Base-by-base conservation (phyloP, 2,888 invertebrate genomes). In the Ophion obscuratus region DNA sequence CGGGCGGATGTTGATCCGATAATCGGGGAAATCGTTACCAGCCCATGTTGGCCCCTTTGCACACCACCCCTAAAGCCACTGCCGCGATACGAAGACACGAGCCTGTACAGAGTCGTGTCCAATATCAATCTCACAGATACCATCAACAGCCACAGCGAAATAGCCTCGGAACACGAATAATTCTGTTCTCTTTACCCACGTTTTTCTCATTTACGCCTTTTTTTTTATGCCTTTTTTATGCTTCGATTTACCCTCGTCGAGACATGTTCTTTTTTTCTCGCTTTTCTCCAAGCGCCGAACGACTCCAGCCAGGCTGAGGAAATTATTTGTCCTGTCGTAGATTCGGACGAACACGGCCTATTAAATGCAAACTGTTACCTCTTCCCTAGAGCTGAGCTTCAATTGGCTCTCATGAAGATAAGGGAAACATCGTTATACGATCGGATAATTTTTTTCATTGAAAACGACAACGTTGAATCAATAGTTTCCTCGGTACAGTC, bases 61-160 rank as follows among this genome's bases (percentile, higher is more conserved):
- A 75, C 78, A 20, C 87, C 89, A 6, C 87, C 87, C 0, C 31
- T 88, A 3, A 83, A 88, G 31, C 10, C 82, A 2, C 84, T 88
- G 4, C 89, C 89, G 17, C 85, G 88, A 61, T 92, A 90, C 62
- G 91, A 92, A 68, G 89, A 91, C 31, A 92, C 91, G 6, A 86
- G 88, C 27, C 84, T 92, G 0, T 91, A 85, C 67, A 88, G 81
- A 83, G 86, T 91, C 17, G 86, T 91, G 14, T 90, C 90, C 1
- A 87, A 84, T 61, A 89, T 91, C 17, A 90, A 86, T 87, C 86
- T 92, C 0, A 87, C 88, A 6, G 88, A 89, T 44, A 76, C 83
- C 0, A 70, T 81, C 7, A 71, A 44, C n/a, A 87, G 75, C 44
- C 59, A 75, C 64, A 59, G 66, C 31, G 84, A 84, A 78, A 14